Conservation (phyloP, 2,113 vertebrate genomes). For the Indicator indicator region DNA sequence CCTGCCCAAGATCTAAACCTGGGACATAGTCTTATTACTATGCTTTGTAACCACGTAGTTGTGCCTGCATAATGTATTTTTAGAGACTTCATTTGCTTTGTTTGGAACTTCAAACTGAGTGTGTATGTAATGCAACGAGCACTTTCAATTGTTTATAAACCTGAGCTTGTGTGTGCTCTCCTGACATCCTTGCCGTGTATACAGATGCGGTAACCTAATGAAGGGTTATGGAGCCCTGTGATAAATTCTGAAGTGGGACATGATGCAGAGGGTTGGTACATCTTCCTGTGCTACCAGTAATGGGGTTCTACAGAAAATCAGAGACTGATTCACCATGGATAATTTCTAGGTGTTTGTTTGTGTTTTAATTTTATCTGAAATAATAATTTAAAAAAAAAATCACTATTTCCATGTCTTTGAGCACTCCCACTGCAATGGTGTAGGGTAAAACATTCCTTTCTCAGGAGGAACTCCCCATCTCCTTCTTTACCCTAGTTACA, state of each 20-base stretch:
- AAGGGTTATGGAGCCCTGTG: neutral
- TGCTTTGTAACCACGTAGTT: neutral
- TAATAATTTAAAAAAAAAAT: neutral
- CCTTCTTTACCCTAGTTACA: neutral
- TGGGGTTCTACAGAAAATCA: neutral
- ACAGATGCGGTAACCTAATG: neutral
- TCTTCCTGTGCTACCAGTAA: neutral
- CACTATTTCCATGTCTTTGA: neutral
- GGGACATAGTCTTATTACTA: neutral
- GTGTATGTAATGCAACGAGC: neutral
- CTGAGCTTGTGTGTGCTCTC: neutral
- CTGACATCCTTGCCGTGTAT: neutral
- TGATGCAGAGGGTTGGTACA: neutral
- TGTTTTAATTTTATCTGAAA: neutral
- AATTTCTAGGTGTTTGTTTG: neutral
- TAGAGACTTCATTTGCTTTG: neutral
- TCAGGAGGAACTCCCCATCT: neutral
- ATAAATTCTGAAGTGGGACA: neutral
- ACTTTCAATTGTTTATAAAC: neutral
- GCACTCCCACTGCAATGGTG: neutral
- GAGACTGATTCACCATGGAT: neutral
- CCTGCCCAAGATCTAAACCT: neutral
- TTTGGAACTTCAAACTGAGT: neutral
- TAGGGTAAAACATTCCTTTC: neutral
- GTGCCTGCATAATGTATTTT: neutral